Evolutionary conservation across 2,888 invertebrate genomes (phyloP).

Genomic region (Clanis bilineata): DNA sequence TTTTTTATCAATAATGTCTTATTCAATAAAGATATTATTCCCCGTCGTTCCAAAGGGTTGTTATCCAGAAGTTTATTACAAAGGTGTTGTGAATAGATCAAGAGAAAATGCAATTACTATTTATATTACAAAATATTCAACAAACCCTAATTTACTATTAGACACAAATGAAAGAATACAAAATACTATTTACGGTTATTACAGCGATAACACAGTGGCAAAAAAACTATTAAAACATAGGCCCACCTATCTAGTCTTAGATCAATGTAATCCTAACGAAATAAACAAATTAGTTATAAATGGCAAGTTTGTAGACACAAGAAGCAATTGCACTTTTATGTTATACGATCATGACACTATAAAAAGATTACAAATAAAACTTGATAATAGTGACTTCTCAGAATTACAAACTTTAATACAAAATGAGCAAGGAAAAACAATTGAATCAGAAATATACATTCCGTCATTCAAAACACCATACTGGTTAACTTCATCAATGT

Average conservation of each 20-base stretch:
- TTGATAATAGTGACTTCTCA: conserved; percentile 47
- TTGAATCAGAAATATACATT: conserved; percentile 21
- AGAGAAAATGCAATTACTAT: conserved; percentile 42
- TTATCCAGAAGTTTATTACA: conserved; percentile 45
- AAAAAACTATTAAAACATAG: conserved; percentile 24
- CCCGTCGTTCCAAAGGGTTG: conserved; percentile 39
- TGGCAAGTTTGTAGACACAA: conserved; percentile 36
- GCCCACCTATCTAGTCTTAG: conserved; percentile 41
- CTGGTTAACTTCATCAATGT: conserved; percentile 65
- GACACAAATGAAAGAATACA: conserved; percentile 27
- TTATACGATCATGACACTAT: conserved; percentile 62
- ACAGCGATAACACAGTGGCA: conserved; percentile 28
- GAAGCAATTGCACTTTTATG: conserved; percentile 54
- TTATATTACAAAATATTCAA: conserved; percentile 51
- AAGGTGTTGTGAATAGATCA: conserved; percentile 43
- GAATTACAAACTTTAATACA: conserved; percentile 52
- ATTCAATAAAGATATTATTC: conserved; percentile 42
- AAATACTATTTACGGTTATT: conserved; percentile 50
- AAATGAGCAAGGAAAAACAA: conserved; percentile 34
- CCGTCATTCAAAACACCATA: conserved; percentile 37
- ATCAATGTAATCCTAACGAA: conserved; percentile 29
- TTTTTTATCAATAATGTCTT: conserved; percentile 2
- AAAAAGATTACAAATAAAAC: conserved; percentile 58
- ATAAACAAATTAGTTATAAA: conserved; percentile 48
- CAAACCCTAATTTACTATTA: conserved; percentile 28